A percentile compares a stretch with the other conserved stretches of the same genome.
Conservation (phyloP, 2,113 vertebrate species). For the Geococcyx californianus region DNA sequence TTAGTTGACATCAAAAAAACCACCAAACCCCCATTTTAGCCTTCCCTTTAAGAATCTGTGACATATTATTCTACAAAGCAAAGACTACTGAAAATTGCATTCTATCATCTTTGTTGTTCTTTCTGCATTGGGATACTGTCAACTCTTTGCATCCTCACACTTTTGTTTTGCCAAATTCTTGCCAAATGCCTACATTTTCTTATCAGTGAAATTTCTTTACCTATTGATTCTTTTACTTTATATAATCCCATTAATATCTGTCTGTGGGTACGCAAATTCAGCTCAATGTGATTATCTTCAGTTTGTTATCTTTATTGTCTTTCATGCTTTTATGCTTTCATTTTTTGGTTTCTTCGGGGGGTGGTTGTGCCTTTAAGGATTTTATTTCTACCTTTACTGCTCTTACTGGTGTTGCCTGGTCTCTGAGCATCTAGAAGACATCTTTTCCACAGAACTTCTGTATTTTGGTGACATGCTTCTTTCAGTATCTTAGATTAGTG, state of each 20-base stretch:
- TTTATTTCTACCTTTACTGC: not conserved
- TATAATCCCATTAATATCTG: not conserved
- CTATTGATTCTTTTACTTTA: not conserved
- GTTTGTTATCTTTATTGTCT: not conserved
- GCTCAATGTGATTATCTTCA: not conserved
- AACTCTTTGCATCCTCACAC: not conserved
- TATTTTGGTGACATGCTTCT: not conserved
- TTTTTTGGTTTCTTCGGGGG: not conserved
- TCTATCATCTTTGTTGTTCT: not conserved
- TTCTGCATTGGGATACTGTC: not conserved
- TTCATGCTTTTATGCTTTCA: not conserved
- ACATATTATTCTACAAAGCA: not conserved
- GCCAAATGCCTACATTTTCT: not conserved
- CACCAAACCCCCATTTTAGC: not conserved
- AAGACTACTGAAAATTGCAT: not conserved
- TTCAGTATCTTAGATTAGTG: not conserved
- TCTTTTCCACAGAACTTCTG: not conserved
- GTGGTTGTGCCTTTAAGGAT: accelerated
- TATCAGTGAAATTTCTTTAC: not conserved
- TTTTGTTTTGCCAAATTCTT: not conserved
- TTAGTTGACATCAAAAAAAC: not conserved
- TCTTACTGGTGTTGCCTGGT: not conserved
- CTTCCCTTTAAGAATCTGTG: not conserved
- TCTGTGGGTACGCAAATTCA: not conserved
- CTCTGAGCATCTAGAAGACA: not conserved